Base-by-base conservation (phyloP, 2,888 invertebrate species). In the Opisthograptis luteolata region DNA sequence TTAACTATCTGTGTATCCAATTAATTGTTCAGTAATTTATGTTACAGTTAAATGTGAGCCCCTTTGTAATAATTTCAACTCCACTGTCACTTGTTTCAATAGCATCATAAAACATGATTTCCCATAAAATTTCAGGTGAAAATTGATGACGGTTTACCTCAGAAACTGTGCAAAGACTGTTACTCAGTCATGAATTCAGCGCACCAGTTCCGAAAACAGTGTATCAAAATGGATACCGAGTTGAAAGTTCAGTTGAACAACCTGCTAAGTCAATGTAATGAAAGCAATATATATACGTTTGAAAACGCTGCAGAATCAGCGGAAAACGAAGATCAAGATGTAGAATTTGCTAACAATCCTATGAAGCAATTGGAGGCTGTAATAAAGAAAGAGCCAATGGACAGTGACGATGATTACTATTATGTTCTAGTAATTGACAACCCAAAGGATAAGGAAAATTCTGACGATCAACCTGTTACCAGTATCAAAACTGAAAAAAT, bases 381-480 rank as follows among this genome's bases (percentile, higher is more conserved):
- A 2, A 87, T 90, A 4, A 90, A 89, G 63, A 59, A 70, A 30
- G 90, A 90, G 63, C 87, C 87, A 1, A 70, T 60, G 20, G 90
- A 90, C 32, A 83, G 79, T 63, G 90, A 90, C 60, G 91, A 91
- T 72, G 90, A 91, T 60, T 86, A 66, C 37, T 91, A 89, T 47
- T 90, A 90, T 64, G 89, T 91, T 2, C 74, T 91, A 13, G 89
- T 91, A 1, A 87, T 91, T 51, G 84, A 90, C 64, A 83, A 87
- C 39, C 75, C 77, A 3, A 59, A 63, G 41, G 57, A 66, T 15
- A 60, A 66, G 9, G 54, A 53, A 45, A 46, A 35, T 27, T 6
- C 45, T 6, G 35, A 49, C 1, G 40, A 35, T 3, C 17, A n/a
- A 12, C 6, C 3, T 19, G 12, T 9, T 1, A 8, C 12, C 1